A percentile compares a stretch with the other conserved stretches of the same genome.
phyloP scores from a whole-genome alignment of 2,888 invertebrate species.

The Meghimatium bilineatum region DNA sequence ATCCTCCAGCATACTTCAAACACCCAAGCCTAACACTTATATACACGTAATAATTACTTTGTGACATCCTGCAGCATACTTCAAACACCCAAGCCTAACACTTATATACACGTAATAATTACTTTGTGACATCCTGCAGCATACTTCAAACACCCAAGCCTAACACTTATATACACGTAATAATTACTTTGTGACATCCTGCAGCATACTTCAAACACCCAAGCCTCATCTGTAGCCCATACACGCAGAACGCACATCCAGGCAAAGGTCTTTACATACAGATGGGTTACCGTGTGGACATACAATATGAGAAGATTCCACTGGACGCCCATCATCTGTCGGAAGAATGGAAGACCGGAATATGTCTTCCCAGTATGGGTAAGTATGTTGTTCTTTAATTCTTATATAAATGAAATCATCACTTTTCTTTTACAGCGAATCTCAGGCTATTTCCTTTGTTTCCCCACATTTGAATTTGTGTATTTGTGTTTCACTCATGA shows the following conservation, averaged over 20 bases:
- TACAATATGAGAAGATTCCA: conserved; percentile 63
- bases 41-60: neutral
- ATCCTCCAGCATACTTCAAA: too few species aligned
- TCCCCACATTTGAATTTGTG: too few species aligned
- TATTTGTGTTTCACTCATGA: too few species aligned
- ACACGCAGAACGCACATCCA: conserved; percentile 58
- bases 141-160: conserved; percentile 71
- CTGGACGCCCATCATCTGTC: conserved; percentile 60
- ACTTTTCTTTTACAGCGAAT: neutral
- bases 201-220: conserved; percentile 73
- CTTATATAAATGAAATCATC: too few species aligned
- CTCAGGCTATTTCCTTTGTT: too few species aligned
- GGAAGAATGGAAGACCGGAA: conserved; percentile 64
- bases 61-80: conserved; percentile 54
- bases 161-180: conserved; percentile 28
- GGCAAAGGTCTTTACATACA: conserved; percentile 70
- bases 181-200: conserved; percentile 25
- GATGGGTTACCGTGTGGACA: conserved; percentile 64
- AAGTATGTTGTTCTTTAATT: conserved; percentile 44
- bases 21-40: conserved; percentile 64
- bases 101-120: neutral
- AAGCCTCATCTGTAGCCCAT: conserved; percentile 67
- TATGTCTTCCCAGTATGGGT: conserved; percentile 70
- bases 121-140: neutral
- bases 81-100: conserved; percentile 70